phyloP scores from a whole-genome alignment of 2,797 vertebrate genomes.

The Vespertilio murinus region DNA sequence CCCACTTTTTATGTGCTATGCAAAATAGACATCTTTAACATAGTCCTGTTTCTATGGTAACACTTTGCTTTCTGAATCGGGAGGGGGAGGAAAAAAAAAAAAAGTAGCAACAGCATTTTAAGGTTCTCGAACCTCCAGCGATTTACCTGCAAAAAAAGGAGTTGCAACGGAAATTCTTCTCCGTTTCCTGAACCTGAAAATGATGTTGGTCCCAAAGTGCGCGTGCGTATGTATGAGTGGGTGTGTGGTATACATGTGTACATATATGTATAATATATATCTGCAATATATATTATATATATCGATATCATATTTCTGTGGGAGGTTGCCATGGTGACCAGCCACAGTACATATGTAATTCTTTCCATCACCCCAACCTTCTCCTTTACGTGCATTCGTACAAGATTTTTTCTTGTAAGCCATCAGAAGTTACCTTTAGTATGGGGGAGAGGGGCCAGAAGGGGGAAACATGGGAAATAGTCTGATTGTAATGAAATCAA shows the following conservation, averaged over 20 bases:
- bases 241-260: conserved; percentile 74
- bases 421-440: conserved; percentile 88
- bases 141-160: conserved; percentile 81
- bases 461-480: conserved; percentile 81
- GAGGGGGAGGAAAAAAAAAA: conserved; percentile 77
- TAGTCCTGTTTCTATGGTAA: conserved; percentile 90
- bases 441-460: conserved; percentile 73
- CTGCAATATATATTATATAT: conserved; percentile 81
- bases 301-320: conserved; percentile 89
- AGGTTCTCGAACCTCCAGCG: conserved; percentile 84
- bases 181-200: conserved; percentile 86
- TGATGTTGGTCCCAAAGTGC: conserved; percentile 83
- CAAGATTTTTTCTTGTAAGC: conserved; percentile 95
- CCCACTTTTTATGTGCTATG: conserved; percentile 89
- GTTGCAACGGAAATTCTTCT: conserved; percentile 80
- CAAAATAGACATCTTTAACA: conserved; percentile 90
- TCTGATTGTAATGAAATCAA: conserved; percentile 85
- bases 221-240: conserved; percentile 74
- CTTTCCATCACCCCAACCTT: conserved; percentile 91
- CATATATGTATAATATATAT: conserved; percentile 84
- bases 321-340: conserved; percentile 91
- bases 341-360: conserved; percentile 95
- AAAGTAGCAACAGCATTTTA: conserved; percentile 87
- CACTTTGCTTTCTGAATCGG: conserved; percentile 88
- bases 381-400: conserved; percentile 88